These are phyloP conservation scores for Fratercula arctica DNA, from an alignment of 2,797 vertebrate genomes.

Conservation along the genomic window DNA sequence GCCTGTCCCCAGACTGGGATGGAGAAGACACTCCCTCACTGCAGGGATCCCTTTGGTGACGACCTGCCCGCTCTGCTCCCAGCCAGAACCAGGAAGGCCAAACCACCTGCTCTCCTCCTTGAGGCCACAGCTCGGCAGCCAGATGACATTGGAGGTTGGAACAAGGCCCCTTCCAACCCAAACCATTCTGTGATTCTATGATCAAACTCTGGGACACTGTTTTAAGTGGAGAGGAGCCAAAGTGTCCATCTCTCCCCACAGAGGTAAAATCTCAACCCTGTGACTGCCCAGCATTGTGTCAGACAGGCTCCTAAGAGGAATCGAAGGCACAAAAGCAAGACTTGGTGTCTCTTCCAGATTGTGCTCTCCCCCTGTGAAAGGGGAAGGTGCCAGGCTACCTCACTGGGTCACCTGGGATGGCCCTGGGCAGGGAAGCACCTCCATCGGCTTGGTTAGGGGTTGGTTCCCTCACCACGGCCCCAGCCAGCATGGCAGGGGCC, in stretches of 20 bases:
- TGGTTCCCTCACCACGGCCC: not conserved
- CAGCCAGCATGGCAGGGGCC: not conserved
- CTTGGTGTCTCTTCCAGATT: not conserved
- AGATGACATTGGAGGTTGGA: not conserved
- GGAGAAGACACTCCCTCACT: not conserved
- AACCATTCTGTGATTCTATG: not conserved
- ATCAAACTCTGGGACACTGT: fast-evolving
- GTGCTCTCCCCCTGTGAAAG: not conserved
- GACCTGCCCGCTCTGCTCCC: not conserved
- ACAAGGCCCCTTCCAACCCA: not conserved
- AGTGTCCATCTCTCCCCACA: not conserved
- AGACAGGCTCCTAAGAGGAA: not conserved
- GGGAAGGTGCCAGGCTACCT: not conserved
- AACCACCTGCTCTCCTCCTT: not conserved
- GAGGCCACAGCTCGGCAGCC: not conserved
- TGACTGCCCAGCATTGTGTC: not conserved
- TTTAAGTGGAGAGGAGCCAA: not conserved
- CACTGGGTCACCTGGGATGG: not conserved
- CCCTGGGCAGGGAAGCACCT: not conserved
- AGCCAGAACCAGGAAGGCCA: not conserved
- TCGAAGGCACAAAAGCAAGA: not conserved
- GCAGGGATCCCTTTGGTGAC: not conserved
- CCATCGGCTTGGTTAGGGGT: fast-evolving
- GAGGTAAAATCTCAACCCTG: not conserved
- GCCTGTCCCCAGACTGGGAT: not conserved